Percentiles rank a stretch among this genome's conserved stretches.
phyloP scores from a whole-genome alignment of 2,113 vertebrate genomes.

The Pica pica region DNA sequence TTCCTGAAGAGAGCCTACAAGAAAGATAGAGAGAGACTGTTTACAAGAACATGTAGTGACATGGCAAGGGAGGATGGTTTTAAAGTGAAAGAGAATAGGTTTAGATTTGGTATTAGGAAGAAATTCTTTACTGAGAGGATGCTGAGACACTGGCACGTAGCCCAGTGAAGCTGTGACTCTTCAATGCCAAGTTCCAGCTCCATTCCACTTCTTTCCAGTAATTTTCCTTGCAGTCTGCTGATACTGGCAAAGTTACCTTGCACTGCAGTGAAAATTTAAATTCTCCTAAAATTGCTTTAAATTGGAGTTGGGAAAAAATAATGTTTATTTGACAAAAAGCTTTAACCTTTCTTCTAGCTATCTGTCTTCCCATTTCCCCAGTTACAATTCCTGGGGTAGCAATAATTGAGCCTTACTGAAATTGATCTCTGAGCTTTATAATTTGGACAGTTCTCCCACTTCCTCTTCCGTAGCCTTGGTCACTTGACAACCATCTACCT shows the following conservation, averaged over 20 bases:
- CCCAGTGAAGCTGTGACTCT: not conserved
- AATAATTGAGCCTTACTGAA: conserved; percentile 16
- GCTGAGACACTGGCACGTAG: not conserved
- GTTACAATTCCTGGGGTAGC: not conserved
- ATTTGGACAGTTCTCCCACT: conserved; percentile 21
- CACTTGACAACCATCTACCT: not conserved
- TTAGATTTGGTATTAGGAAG: not conserved
- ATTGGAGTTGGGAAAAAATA: not conserved
- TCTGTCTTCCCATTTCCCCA: not conserved
- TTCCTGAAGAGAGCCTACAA: not conserved
- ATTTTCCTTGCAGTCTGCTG: not conserved
- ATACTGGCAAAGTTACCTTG: not conserved
- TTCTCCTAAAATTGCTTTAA: not conserved
- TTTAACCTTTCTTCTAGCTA: not conserved
- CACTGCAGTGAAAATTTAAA: not conserved
- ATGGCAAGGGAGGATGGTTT: not conserved
- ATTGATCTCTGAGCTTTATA: conserved; percentile 4
- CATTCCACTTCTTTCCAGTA: not conserved
- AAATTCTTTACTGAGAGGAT: not conserved
- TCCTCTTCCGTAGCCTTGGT: not conserved
- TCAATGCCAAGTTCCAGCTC: not conserved
- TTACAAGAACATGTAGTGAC: not conserved
- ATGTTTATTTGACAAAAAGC: not conserved
- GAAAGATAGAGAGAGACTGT: not conserved
- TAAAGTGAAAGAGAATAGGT: not conserved